Base-by-base conservation (phyloP, 1,140 invertebrate species). In the Eufriesea mexicana region DNA sequence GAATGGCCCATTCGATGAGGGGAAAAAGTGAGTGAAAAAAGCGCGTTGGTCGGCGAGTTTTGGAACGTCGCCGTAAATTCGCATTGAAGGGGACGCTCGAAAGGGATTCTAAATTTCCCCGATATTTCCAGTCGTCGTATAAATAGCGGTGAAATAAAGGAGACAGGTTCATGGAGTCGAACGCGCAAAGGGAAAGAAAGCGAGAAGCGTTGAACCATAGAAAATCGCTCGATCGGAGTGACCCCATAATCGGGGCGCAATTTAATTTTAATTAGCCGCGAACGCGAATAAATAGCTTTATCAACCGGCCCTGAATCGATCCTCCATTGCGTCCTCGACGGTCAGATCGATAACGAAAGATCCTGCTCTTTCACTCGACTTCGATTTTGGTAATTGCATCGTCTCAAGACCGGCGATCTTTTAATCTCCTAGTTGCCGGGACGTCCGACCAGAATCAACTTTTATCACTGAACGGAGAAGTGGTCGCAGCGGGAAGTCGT, bases 261-360 rank as follows among this genome's bases (percentile, higher is more conserved):
- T 88, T 85, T 88, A 85, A 84, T 87, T 85, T 89, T 85, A 89
- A 89, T 90, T 90, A 89, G 87, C 75, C 72, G 18, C 83, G 55
- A 81, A 79, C 54, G 55, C 71, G 57, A 75, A 84, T 76, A 61
- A 84, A 76, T 86, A 67, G 68, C n/a, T 85, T 78, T 87, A 86
- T 86, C 81, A 61, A 49, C 23, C 47, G 5, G 18, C 10, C 0
- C n/a, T 14, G 18, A 49, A 73, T 57, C 75, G 81, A 86, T 66
- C 64, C 47, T 61, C 86, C 51, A 80, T 87, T 6, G 25, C 23
- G 10, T 51, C 18, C 42, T 23, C 20, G 23, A 35, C 7, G 14
- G 12, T n/a, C n/a, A n/a, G 66, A 68, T 74, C 59, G 28, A 79
- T 66, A 64, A 35, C 28, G 42, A 67, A 47, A 51, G 57, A 28